Percentiles rank a stretch among this genome's conserved stretches.
Evolutionary conservation across 2,888 invertebrate genomes (phyloP).

Genomic region (Mimas tiliae): DNA sequence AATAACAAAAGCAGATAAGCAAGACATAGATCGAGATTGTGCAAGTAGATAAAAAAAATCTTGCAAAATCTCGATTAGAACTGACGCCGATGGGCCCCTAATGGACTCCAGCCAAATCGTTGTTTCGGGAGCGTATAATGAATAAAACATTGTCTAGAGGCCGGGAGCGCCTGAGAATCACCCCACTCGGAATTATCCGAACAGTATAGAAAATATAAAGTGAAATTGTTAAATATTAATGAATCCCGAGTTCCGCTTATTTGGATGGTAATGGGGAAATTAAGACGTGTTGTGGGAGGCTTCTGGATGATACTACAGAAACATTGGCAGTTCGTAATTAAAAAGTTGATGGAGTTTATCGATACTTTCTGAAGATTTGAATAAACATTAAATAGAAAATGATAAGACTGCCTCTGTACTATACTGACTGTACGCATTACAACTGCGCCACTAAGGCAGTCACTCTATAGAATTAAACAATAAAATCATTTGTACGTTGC

Average conservation of each 20-base stretch:
- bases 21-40: background rate
- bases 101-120: conserved; percentile 68
- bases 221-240: conserved; percentile 22
- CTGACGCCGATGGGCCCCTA: conserved; percentile 58
- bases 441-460: no score
- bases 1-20: background rate
- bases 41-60: no score
- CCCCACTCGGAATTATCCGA: conserved; percentile 49
- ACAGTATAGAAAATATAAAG: conserved; percentile 47
- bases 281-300: conserved; percentile 4
- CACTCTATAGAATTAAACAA: no score
- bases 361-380: no score
- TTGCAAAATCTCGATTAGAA: conserved; percentile 35
- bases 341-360: background rate
- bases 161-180: conserved; percentile 32
- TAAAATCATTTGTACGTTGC: no score
- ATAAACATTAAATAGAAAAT: no score
- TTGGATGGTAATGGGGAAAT: conserved; percentile 9
- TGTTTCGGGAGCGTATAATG: conserved; percentile 72
- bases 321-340: background rate
- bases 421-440: no score
- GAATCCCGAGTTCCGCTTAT: background rate
- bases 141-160: conserved; percentile 67
- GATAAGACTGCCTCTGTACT: no score
- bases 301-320: background rate